Percentiles rank a stretch among this genome's conserved stretches.
phyloP scores from a whole-genome alignment of 2,797 vertebrate genomes.

The Arnoldichthys spilopterus region DNA sequence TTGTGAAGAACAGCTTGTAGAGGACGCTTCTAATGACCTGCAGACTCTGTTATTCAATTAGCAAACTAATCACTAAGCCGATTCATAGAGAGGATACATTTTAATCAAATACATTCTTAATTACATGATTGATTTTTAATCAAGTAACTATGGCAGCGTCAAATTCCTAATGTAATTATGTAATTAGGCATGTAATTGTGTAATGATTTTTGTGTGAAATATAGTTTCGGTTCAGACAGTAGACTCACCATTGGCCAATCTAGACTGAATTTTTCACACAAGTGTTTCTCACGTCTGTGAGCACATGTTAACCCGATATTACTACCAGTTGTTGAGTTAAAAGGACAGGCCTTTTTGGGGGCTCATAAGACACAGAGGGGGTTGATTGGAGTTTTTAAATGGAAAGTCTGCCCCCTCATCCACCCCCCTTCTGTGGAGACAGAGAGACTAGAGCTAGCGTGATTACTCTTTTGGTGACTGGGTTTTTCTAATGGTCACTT shows the following conservation, averaged over 20 bases:
- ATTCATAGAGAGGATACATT: too few species aligned
- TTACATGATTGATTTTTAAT: too few species aligned
- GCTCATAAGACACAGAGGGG: conserved; percentile 48
- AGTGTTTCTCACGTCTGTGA: conserved; percentile 28
- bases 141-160: too few species aligned
- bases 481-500: conserved; percentile 69
- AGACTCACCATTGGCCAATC: neutral
- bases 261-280: neutral
- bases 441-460: conserved; percentile 63
- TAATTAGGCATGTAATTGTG: too few species aligned
- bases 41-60: too few species aligned
- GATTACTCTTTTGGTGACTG: conserved; percentile 68
- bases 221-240: neutral
- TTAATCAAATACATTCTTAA: too few species aligned
- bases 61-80: too few species aligned
- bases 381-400: conserved; percentile 44
- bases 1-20: too few species aligned
- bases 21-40: too few species aligned
- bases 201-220: neutral
- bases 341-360: conserved; percentile 44
- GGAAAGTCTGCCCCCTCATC: conserved; percentile 51
- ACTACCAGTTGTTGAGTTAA: conserved; percentile 37
- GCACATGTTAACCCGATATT: conserved; percentile 39
- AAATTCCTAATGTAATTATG: too few species aligned
- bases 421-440: conserved; percentile 69